A percentile compares a stretch with the other conserved stretches of the same genome.
phyloP scores from a whole-genome alignment of 2,888 invertebrate species.

The Pseudococcus longispinus region DNA sequence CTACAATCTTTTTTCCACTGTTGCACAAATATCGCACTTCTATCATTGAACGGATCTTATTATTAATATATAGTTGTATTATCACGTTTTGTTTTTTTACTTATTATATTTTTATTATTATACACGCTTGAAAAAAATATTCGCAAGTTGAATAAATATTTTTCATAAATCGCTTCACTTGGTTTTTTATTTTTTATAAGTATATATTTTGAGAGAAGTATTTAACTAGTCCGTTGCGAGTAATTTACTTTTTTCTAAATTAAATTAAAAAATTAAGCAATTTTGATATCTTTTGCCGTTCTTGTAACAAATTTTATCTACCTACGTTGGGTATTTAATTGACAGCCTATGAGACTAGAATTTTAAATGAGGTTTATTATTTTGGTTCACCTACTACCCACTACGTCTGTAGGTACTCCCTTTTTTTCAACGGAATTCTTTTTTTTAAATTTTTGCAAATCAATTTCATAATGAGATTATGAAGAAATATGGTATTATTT shows the following conservation, averaged over 20 bases:
- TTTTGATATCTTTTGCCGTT: not conserved
- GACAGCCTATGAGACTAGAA: not conserved
- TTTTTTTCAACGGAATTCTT: not conserved
- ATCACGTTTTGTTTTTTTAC: not conserved
- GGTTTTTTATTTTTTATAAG: not conserved
- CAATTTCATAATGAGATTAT: too few relatives aligned
- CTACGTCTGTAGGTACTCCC: not conserved
- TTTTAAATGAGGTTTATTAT: not conserved
- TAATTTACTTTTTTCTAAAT: slow-evolving; percentile 15
- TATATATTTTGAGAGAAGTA: not conserved
- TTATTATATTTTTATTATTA: not conserved
- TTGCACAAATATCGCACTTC: slow-evolving; percentile 38
- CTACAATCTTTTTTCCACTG: not conserved
- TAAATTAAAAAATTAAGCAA: not conserved
- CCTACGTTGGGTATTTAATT: slow-evolving; percentile 17
- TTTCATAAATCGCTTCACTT: not conserved
- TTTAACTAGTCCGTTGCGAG: not conserved
- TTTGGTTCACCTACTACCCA: not conserved
- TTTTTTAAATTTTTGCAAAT: not conserved
- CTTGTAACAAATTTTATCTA: not conserved
- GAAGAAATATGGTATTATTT: too few relatives aligned
- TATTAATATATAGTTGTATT: not conserved
- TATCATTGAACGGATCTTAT: not conserved
- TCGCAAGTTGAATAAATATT: not conserved
- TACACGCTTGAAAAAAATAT: not conserved